Evolutionary conservation across 30 jellyfish, hydroid and myxozoan species (phyloP), one percentile per base, ranked within the genome.

Genomic region (Nemopilema nomurai): DNA sequence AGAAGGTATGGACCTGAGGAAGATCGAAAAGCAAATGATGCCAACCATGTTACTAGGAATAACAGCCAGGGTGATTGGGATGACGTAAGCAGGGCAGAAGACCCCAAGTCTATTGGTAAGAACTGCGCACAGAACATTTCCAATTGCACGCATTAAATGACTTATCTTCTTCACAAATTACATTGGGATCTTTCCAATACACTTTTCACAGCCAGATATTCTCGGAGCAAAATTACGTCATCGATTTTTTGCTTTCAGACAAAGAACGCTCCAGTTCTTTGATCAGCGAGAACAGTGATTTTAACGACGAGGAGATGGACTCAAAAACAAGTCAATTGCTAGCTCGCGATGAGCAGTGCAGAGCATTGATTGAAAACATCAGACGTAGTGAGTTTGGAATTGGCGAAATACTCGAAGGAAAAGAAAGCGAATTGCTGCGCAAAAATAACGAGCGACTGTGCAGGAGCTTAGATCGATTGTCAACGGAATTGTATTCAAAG

Each of bases 401-500:
- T 41, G 98, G 98, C 17, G 81, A 71, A 26, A 67, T 66, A 66
- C 62, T 83, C 1, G 97, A 91, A 1, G 97, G 87, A 27, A 51
- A 79, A 24, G 94, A 70, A 52, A 52, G 76, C 4, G 74, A 24
- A 0, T 50, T 85, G 67, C 76, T 75, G 24, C 92, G 88, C n/a
- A 69, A 63, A 75, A 72, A 78, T 71, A 85, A 92, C 53, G 97
- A 87, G 69, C 76, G 96, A 28, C 86, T 87, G 25, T 95, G 97
- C 53, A 77, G 96, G 13, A 69, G 94, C n/a, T 71, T 94, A 77
- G 90, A 94, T 19, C 90, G 94, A 18, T 76, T 94, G 53, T 89
- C 99, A 51, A 79, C 68, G 64, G 99, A 89, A 71, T 73, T 94
- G 83, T 94, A 94, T 80, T 41, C 99, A 6, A 89, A 94, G 63